Evolutionary conservation across 2,797 vertebrate genomes (phyloP).

Genomic region (Peromyscus eremicus): DNA sequence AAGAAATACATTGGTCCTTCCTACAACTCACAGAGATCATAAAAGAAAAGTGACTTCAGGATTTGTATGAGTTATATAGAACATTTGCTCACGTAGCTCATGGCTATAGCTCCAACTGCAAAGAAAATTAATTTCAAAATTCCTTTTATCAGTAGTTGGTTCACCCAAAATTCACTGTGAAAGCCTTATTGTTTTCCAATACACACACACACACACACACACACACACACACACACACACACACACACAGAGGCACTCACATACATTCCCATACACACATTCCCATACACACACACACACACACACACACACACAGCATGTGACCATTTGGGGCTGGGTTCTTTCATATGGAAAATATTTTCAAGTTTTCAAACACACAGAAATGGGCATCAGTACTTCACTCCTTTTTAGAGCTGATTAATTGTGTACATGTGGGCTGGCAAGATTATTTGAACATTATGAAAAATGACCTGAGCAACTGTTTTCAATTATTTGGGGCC

Average conservation of each 20-base stretch:
- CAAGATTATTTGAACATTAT: neutral
- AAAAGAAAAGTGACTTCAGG: neutral
- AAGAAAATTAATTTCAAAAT: neutral
- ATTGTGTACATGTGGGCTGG: neutral
- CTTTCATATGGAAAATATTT: neutral
- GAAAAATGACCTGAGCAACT: neutral
- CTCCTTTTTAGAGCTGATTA: neutral
- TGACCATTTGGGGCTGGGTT: neutral
- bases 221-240: neutral
- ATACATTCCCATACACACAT: neutral
- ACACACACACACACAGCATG: neutral
- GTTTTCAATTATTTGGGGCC: slow-evolving; percentile 3
- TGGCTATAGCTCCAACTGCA: neutral
- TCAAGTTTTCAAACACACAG: neutral
- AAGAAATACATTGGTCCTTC: neutral
- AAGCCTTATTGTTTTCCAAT: neutral
- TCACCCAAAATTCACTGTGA: neutral
- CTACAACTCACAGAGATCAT: neutral
- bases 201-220: too few relatives aligned
- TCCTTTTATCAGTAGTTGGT: neutral
- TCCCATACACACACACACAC: neutral
- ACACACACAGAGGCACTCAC: too few relatives aligned
- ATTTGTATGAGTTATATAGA: neutral
- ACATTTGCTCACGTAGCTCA: neutral
- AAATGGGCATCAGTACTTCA: neutral